A percentile compares a stretch with the other conserved stretches of the same genome.
Evolutionary conservation across 2,888 invertebrate genomes (phyloP).

Genomic region (Clivina fossor): DNA sequence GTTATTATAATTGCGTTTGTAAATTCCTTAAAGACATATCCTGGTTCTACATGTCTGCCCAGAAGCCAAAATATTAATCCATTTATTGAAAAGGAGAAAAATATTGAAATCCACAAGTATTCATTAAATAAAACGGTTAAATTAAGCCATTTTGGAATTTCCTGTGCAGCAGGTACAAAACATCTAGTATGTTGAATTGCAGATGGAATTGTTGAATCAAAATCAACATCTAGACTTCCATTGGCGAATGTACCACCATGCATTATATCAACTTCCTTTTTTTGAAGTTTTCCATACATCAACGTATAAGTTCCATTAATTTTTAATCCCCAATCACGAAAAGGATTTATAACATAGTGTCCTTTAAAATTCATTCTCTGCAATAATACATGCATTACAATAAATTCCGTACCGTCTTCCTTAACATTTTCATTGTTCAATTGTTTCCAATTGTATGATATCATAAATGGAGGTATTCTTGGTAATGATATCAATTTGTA

Average conservation of each 20-base stretch:
- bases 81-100: constrained; percentile 46
- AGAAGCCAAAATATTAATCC: constrained; percentile 7
- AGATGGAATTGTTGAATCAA: constrained; percentile 58
- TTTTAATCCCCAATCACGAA: constrained; percentile 53
- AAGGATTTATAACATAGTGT: constrained; percentile 1
- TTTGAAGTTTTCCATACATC: constrained; percentile 52
- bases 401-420: constrained; percentile 14
- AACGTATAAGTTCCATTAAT: constrained; percentile 55
- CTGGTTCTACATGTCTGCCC: background rate
- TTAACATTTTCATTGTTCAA: too few species aligned
- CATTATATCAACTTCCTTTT: constrained; percentile 53
- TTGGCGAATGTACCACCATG: constrained; percentile 63
- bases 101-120: constrained; percentile 55
- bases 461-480: too few species aligned
- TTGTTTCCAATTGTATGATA: too few species aligned
- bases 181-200: constrained; percentile 60
- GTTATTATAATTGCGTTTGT: constrained; percentile 5
- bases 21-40: background rate
- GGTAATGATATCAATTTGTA: too few species aligned
- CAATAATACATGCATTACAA: constrained; percentile 2
- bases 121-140: constrained; percentile 55
- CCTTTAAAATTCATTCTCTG: constrained; percentile 4
- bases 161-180: constrained; percentile 56
- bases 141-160: constrained; percentile 56
- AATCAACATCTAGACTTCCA: constrained; percentile 58